These are phyloP conservation scores for Nesometra sesokonis DNA, from an alignment of 35 echinoderm and acorn worm genomes.

Conservation along the genomic window DNA sequence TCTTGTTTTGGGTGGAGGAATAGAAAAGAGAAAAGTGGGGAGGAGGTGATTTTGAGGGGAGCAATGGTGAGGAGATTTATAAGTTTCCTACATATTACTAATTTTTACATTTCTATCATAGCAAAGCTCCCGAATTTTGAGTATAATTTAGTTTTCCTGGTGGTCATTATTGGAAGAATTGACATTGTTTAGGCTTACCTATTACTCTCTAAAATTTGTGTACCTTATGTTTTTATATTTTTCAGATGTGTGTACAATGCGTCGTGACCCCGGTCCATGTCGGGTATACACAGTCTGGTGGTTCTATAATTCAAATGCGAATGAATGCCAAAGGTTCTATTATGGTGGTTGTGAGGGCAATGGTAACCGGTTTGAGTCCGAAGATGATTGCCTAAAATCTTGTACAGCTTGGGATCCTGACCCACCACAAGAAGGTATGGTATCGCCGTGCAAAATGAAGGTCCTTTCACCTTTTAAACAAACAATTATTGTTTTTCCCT, in stretches of 20 bases:
- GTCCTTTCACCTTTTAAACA: background rate
- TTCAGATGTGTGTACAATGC: constrained; percentile 43
- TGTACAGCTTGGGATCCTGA: constrained; percentile 47
- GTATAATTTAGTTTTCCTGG: too few relatives aligned
- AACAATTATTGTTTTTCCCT: background rate
- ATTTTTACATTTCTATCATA: too few relatives aligned
- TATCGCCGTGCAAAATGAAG: background rate
- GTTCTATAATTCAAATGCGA: constrained; percentile 48
- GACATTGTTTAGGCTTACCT: too few relatives aligned
- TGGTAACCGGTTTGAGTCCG: constrained; percentile 60
- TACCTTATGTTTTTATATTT: background rate
- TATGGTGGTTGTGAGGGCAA: constrained; percentile 98
- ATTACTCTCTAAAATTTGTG: too few relatives aligned
- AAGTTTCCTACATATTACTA: too few relatives aligned
- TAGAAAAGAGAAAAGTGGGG: too few relatives aligned
- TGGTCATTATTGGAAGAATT: too few relatives aligned
- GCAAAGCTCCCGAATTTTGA: too few relatives aligned
- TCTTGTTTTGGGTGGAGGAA: too few relatives aligned
- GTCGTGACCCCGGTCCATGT: constrained; percentile 44
- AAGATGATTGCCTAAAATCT: constrained; percentile 44
- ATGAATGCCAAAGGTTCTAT: constrained; percentile 74
- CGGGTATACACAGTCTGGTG: constrained; percentile 42
- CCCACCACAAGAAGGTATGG: constrained; percentile 80
- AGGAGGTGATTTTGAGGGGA: too few relatives aligned
- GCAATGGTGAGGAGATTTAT: too few relatives aligned